Percentiles rank a stretch among this genome's conserved stretches.
Conservation (phyloP, 2,888 invertebrate species). For the Anthophora plumipes region DNA sequence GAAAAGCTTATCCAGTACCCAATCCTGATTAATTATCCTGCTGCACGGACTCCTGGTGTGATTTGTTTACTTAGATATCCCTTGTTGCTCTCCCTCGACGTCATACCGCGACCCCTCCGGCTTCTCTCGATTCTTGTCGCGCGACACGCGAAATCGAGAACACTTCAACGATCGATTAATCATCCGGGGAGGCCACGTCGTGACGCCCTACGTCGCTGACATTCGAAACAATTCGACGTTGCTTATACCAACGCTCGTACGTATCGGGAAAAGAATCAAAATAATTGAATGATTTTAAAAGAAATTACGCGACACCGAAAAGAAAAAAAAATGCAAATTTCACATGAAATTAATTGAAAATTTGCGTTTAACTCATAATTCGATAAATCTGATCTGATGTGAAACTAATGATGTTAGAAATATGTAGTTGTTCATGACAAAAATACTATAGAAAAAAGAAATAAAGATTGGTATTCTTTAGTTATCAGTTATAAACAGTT, state of each 20-base stretch:
- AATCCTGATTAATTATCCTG: slow-evolving; percentile 69
- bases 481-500: too few species aligned
- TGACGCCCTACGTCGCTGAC: background rate
- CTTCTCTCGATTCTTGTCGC: slow-evolving; percentile 22
- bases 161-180: slow-evolving; percentile 41
- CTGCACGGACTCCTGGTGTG: slow-evolving; percentile 47
- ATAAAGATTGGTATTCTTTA: too few species aligned
- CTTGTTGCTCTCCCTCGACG: slow-evolving; percentile 25
- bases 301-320: too few species aligned
- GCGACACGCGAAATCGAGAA: slow-evolving; percentile 39
- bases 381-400: too few species aligned
- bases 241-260: background rate
- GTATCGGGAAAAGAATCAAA: background rate
- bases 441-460: too few species aligned
- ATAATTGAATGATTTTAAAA: background rate
- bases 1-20: slow-evolving; percentile 54
- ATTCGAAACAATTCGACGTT: slow-evolving; percentile 4
- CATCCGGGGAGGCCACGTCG: background rate
- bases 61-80: slow-evolving; percentile 53
- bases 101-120: slow-evolving; percentile 29
- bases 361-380: too few species aligned
- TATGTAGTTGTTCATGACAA: too few species aligned
- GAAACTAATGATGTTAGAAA: too few species aligned
- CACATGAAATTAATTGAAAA: too few species aligned
- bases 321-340: too few species aligned